Evolutionary conservation across 2,888 invertebrate species (phyloP).

Genomic region (Chrysolina haemoptera): DNA sequence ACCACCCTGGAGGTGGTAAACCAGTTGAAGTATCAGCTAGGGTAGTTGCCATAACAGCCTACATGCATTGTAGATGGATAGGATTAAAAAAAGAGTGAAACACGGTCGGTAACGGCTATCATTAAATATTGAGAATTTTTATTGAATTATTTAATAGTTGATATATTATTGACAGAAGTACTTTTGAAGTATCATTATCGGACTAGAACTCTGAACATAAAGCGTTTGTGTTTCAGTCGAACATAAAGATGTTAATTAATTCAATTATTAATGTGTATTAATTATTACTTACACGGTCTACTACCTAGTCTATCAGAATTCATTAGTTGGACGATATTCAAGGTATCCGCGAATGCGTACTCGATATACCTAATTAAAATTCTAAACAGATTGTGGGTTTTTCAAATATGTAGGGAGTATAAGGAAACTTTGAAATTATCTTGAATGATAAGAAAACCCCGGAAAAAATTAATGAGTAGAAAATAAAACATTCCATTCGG

Average conservation of each 20-base stretch:
- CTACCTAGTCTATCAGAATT: constrained; percentile 1
- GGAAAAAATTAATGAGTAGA: background rate
- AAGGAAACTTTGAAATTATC: background rate
- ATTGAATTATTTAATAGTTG: no score
- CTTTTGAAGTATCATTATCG: no score
- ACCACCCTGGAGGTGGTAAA: no score
- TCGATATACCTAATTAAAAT: background rate
- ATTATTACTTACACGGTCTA: background rate
- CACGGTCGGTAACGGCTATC: no score
- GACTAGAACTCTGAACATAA: no score
- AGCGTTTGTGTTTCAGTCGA: no score
- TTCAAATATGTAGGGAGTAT: background rate
- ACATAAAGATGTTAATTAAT: background rate
- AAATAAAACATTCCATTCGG: background rate
- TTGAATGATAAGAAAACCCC: background rate
- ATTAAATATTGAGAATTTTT: no score
- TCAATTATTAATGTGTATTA: background rate
- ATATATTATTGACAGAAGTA: no score
- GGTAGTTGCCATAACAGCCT: no score
- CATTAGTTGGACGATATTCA: background rate
- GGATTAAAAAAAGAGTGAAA: no score
- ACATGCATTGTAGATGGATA: no score
- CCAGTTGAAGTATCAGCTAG: no score
- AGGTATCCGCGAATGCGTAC: constrained; percentile 9
- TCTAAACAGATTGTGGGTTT: background rate